phyloP scores from a whole-genome alignment of 1,140 invertebrate genomes.

The Drosophila novamexicana region DNA sequence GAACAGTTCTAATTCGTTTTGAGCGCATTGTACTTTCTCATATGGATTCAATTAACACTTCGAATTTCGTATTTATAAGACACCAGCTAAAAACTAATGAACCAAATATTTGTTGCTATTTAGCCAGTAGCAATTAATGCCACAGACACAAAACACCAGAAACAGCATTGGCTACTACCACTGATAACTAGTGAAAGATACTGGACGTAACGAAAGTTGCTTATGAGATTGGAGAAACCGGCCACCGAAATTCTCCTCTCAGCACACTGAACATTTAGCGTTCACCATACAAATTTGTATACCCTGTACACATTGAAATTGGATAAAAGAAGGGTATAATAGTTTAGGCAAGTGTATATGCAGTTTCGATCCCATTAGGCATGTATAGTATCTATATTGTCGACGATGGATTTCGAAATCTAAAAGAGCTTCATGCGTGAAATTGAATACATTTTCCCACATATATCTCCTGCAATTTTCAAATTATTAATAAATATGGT shows the following conservation, averaged over 20 bases:
- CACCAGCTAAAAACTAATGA: background rate
- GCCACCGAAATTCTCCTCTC: conserved; percentile 8
- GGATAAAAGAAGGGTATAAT: background rate
- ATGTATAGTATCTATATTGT: too few relatives aligned
- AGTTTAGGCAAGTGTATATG: too few relatives aligned
- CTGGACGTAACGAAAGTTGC: conserved; percentile 56
- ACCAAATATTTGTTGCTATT: conserved; percentile 34
- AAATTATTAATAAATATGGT: too few relatives aligned
- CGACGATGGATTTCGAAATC: too few relatives aligned
- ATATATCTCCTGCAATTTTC: too few relatives aligned
- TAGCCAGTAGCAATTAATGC: conserved; percentile 27
- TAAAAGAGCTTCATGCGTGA: too few relatives aligned
- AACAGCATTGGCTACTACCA: background rate
- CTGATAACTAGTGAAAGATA: conserved; percentile 65
- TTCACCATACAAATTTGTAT: background rate
- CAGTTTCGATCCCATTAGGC: too few relatives aligned
- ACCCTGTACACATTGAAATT: background rate
- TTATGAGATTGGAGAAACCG: conserved; percentile 5
- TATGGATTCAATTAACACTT: conserved; percentile 68
- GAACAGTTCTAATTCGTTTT: conserved; percentile 20
- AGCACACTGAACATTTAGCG: background rate
- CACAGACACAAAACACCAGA: conserved; percentile 21
- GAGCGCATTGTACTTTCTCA: conserved; percentile 61
- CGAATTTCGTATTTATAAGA: conserved; percentile 33
- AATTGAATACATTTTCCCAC: too few relatives aligned